A percentile compares a stretch with the other conserved stretches of the same genome.
These are phyloP conservation scores for Pardalotus punctatus DNA, from an alignment of 2,113 vertebrate species.

Conservation along the genomic window DNA sequence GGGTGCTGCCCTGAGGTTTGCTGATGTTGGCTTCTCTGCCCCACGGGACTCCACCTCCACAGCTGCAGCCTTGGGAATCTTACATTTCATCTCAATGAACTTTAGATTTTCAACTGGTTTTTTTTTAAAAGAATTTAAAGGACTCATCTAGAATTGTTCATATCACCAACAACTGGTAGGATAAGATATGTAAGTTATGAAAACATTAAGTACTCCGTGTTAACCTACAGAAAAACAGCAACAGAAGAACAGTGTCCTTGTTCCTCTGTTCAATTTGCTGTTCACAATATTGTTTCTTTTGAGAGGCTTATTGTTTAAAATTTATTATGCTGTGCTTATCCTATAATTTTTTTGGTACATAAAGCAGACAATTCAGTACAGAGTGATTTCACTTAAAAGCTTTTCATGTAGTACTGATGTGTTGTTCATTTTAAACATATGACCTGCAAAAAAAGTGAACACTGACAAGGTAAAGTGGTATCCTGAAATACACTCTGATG, in stretches of 20 bases:
- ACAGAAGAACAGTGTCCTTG: not conserved
- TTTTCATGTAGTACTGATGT: no score
- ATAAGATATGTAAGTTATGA: not conserved
- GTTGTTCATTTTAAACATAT: not conserved
- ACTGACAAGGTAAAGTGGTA: not conserved
- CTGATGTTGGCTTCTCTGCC: not conserved
- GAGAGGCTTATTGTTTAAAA: not conserved
- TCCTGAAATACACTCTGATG: not conserved
- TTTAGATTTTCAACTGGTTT: not conserved
- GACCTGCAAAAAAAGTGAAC: not conserved
- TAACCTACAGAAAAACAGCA: not conserved
- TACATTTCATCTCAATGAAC: not conserved
- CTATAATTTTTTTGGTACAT: not conserved
- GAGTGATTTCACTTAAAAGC: not conserved
- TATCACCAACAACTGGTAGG: not conserved
- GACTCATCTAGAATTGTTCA: not conserved
- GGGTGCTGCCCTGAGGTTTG: not conserved
- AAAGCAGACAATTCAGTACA: not conserved
- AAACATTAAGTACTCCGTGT: not conserved
- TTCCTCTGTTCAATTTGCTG: not conserved
- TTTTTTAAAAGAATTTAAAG: not conserved
- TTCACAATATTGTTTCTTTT: not conserved
- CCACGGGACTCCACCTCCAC: not conserved
- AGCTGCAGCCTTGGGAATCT: not conserved
- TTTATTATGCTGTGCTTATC: not conserved